Conservation (phyloP, 2,888 invertebrate species). For the Dusona sp. region DNA sequence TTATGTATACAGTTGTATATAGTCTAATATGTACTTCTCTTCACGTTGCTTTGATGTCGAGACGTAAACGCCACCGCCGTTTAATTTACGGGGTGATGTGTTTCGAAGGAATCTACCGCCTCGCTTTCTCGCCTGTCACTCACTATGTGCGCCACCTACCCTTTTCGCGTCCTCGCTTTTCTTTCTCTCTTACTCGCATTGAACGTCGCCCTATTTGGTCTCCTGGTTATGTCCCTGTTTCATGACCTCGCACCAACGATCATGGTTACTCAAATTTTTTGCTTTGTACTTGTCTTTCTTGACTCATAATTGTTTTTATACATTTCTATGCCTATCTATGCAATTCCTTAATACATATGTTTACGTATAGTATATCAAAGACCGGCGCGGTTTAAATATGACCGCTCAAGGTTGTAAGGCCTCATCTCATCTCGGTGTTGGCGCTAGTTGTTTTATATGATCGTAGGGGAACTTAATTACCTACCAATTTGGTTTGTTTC, state of each 20-base stretch:
- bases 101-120: slow-evolving; percentile 78
- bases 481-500: too few relatives aligned
- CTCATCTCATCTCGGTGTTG: too few relatives aligned
- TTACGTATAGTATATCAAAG: too few relatives aligned
- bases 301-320: slow-evolving; percentile 14
- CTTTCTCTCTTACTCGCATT: slow-evolving; percentile 2
- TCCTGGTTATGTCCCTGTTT: slow-evolving; percentile 27
- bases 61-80: slow-evolving; percentile 80
- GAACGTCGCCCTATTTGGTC: slow-evolving; percentile 23
- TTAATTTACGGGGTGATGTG: slow-evolving; percentile 82
- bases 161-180: slow-evolving; percentile 23
- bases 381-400: too few relatives aligned
- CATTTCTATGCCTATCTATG: not conserved
- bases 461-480: too few relatives aligned
- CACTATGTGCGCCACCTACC: slow-evolving; percentile 56
- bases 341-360: slow-evolving; percentile 35
- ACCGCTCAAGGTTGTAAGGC: too few relatives aligned
- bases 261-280: slow-evolving; percentile 23
- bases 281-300: slow-evolving; percentile 13
- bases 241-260: slow-evolving; percentile 20
- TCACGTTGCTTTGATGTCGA: slow-evolving; percentile 80
- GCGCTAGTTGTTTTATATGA: too few relatives aligned
- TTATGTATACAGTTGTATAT: slow-evolving; percentile 41
- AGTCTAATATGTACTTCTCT: slow-evolving; percentile 53
- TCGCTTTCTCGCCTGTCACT: slow-evolving; percentile 71